A percentile compares a stretch with the other conserved stretches of the same genome.
Evolutionary conservation across 2,113 vertebrate species (phyloP).

Genomic region (Butorides virescens): DNA sequence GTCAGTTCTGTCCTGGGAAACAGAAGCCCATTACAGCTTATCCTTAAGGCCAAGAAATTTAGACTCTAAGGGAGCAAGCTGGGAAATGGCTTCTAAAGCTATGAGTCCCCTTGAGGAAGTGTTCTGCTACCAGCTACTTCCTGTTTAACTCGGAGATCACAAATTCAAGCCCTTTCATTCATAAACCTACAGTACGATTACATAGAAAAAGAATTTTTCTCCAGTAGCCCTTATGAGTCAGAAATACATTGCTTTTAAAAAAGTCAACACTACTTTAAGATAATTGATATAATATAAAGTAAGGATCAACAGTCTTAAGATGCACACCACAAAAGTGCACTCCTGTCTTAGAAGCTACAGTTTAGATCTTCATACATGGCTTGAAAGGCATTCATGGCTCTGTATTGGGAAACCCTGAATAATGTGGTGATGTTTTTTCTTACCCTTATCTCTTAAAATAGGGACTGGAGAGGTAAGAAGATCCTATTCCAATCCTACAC

Average conservation of each 20-base stretch:
- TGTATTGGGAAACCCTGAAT: not conserved
- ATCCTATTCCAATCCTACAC: not conserved
- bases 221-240: not conserved
- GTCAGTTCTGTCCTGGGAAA: not conserved
- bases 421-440: not conserved
- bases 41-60: not conserved
- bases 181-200: not conserved
- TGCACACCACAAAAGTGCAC: not conserved
- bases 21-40: not conserved
- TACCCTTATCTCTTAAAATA: not conserved
- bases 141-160: not conserved
- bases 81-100: not conserved
- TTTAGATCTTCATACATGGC: not conserved
- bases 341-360: not conserved
- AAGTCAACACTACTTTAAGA: not conserved
- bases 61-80: not conserved
- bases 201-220: not conserved
- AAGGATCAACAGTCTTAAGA: not conserved
- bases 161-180: not conserved
- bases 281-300: not conserved
- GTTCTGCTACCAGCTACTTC: not conserved
- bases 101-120: not conserved
- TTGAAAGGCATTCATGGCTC: not conserved
- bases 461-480: not conserved
- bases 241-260: not conserved